Evolutionary conservation across 2,113 vertebrate species (phyloP), one percentile per base, ranked within the genome.

Genomic region (Misgurnus mizolepis): DNA sequence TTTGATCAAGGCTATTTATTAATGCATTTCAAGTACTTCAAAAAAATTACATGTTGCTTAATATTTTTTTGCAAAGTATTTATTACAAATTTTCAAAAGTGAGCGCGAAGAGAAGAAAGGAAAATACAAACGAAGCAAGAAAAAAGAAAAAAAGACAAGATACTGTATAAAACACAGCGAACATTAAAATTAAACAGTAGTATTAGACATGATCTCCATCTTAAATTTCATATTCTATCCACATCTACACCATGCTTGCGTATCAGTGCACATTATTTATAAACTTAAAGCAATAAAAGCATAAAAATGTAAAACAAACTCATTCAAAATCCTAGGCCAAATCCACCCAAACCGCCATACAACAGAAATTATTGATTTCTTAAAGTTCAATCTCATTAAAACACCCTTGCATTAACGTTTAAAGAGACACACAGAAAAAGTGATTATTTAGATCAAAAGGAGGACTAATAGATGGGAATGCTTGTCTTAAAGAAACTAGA

Each of bases 21-120:
- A 95, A 96, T 94, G 94, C 93, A 95, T 95, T 96, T 98, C 95
- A 97, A 96, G 95, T 96, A 90, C 72, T 97, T 96, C 88, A 95
- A 96, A 22, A 96, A 94, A 93, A 93, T 93, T 89, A 94, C 91
- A 96, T 93, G 90, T 78, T 88, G 94, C 86, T 93, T 93, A 94
- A 95, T 94, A 94, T 90, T 92, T 95, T 65, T 95, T 94, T 94
- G 92, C 91, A 94, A 94, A 76, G 62, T 77, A 93, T 93, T 93
- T 94, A 93, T 91, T 95, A 93, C 95, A 95, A 95, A 95, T 91
- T 4, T 92, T 93, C 89, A 90, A 94, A 95, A 95, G 90, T 92
- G 93, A 95, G 94, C 91, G 69, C 45, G 74, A 84, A 70, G 5
- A 41, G 56, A 67, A 86, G 80, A 85, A 18, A 66, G 58, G 83